Conservation (phyloP, 2,113 vertebrate genomes). For the Misgurnus mizolepis region DNA sequence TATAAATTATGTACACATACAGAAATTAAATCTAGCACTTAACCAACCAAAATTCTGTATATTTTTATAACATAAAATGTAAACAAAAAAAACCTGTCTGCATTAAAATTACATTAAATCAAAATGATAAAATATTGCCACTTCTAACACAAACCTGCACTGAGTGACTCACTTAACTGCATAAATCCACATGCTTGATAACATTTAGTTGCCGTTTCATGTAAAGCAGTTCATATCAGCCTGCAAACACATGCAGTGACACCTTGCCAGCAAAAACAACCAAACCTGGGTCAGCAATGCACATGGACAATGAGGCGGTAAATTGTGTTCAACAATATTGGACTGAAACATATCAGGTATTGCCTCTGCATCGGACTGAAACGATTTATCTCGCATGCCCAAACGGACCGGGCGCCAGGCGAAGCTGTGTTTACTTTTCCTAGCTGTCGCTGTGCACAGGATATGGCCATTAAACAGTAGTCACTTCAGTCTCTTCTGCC, state of each 20-base stretch:
- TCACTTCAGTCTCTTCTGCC: constrained; percentile 26
- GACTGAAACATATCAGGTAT: constrained; percentile 22
- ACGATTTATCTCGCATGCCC: constrained; percentile 14
- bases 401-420: neutral
- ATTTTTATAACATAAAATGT: neutral
- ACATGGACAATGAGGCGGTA: constrained; percentile 11
- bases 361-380: constrained; percentile 7
- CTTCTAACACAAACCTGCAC: neutral
- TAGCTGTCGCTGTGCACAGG: constrained; percentile 30
- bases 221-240: constrained; percentile 18
- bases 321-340: constrained; percentile 29
- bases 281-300: constrained; percentile 13
- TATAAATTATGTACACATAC: too few relatives aligned
- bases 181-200: neutral
- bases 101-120: neutral
- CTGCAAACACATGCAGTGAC: constrained; percentile 22
- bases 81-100: neutral
- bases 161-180: neutral
- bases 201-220: neutral
- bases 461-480: constrained; percentile 32
- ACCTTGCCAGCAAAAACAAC: constrained; percentile 33
- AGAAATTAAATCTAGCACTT: too few relatives aligned
- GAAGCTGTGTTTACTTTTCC: constrained; percentile 18
- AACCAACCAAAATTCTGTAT: too few relatives aligned
- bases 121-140: neutral